phyloP scores from a whole-genome alignment of 2,888 invertebrate species.

The Escarpia spicata region DNA sequence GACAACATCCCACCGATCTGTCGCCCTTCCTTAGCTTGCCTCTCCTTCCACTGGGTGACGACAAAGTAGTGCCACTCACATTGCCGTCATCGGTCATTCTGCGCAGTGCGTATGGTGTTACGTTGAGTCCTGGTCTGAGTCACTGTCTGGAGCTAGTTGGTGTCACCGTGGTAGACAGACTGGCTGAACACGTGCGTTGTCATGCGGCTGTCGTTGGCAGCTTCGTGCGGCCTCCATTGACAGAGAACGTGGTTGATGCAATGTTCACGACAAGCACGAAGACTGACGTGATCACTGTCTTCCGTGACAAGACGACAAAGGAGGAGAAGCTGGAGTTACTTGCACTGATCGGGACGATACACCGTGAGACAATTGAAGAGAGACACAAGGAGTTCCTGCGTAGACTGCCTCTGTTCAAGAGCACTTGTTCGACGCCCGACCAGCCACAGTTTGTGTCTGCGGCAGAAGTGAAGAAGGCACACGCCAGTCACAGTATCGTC shows the following conservation, averaged over 20 bases:
- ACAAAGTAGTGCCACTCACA: constrained; percentile 32
- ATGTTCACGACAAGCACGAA: constrained; percentile 22
- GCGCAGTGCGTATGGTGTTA: constrained; percentile 33
- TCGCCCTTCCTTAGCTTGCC: constrained; percentile 39
- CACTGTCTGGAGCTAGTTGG: constrained; percentile 31
- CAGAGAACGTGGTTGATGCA: constrained; percentile 38
- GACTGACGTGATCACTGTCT: neutral
- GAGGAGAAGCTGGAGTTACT: constrained; percentile 34
- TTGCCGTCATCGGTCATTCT: constrained; percentile 27
- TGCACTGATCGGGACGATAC: constrained; percentile 27
- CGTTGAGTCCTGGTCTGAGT: constrained; percentile 26
- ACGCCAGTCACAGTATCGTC: constrained; percentile 29
- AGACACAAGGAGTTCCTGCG: constrained; percentile 30
- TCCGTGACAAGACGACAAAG: constrained; percentile 24
- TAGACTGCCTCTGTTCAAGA: constrained; percentile 37
- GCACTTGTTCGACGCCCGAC: neutral
- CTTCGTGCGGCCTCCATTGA: constrained; percentile 38
- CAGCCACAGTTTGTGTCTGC: constrained; percentile 32
- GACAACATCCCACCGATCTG: constrained; percentile 38
- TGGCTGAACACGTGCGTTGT: constrained; percentile 34
- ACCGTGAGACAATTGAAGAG: neutral
- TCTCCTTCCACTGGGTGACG: constrained; percentile 34
- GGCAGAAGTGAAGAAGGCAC: constrained; percentile 31
- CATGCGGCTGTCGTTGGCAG: constrained; percentile 40
- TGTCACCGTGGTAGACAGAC: constrained; percentile 33